Base-by-base conservation (phyloP, 2,888 invertebrate species). In the Pyrgus malvae region DNA sequence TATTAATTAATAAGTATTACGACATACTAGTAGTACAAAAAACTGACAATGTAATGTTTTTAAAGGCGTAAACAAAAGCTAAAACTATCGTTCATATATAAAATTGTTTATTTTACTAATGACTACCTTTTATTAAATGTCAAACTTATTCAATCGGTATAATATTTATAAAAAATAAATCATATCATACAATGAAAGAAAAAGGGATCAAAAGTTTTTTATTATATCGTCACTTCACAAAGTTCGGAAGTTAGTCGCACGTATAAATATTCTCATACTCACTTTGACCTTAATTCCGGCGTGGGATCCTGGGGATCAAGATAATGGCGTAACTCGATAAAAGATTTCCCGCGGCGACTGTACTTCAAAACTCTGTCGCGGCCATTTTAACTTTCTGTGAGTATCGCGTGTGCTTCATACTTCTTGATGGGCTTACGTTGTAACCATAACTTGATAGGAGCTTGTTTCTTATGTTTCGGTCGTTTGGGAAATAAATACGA, bases 251-350 rank as follows among this genome's bases (percentile, higher is more conserved):
- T 50, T 17, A 23, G 9, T 31, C 31, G 12, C n/a, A 23, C 23
- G 9, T 9, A 21, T 42, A 21, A 41, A 42, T 23, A 50, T 42
- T 42, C 50, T 33, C 42, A 50, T 42, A 42, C 42, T 25, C 42
- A 49, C 49, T 49, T 38, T 11, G 17, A 25, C 55, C 55, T 45
- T 55, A 58, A 58, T 55, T 50, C 51, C 12, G 38, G 27, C 27
- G 48, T 66, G 62, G 14, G 19, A 29, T 51, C 58, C 50, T 48
- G 42, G 51, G 63, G 58, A 56, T 38, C 40, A 41, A 41, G 59
- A 56, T 84, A 85, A 87, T 86, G 78, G 80, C 69, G 70, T 80
- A 68, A 83, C 84, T 81, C 80, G 79, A 87, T 87, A 84, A 85
- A 83, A 86, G 83, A 87, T 87, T 87, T 87, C 87, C 88, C 87